Evolutionary conservation across 2,113 vertebrate species (phyloP), one percentile per base, ranked within the genome.

Genomic region (Meles meles): DNA sequence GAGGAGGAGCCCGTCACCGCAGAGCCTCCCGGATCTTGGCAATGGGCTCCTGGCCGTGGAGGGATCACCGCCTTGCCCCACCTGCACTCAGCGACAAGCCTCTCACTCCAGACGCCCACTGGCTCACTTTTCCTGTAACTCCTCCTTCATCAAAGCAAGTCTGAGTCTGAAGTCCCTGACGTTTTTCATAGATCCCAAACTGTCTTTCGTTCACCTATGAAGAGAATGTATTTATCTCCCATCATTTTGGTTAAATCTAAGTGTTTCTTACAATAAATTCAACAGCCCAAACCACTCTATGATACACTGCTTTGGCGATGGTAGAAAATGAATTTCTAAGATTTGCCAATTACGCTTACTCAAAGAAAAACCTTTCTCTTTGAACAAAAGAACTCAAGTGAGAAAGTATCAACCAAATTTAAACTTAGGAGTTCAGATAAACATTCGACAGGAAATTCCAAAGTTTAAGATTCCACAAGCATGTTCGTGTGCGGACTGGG

Each of bases 371-470:
- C 52, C 69, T 80, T 80, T 88, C 34, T 77, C 34, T 92, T 83
- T 72, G 14, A 52, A 86, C 67, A 61, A 83, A 82, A 83, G 76
- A 90, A 95, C 87, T 71, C 80, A 57, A 80, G 52, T 79, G 29
- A 91, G 96, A 91, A 91, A 61, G 7, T 37, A 91, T 34, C 59
- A 76, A 76, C 37, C 49, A 83, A 97, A 95, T 76, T 49, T 59
- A 90, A 93, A 95, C 59, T 71, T 7, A 80, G n/a, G 29, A 96
- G 82, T 97, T 82, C 31, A 63, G 82, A 96, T 83, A 93, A 96
- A 97, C 86, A 83, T 20, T 44, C 44, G 42, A 44, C 89, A 96
- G 92, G 93, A 93, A 88, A 92, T 95, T 83, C 83, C 92, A 47
- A 71, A 95, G 67, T 59, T 52, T 42, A 57, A 61, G 81, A 91